These are phyloP conservation scores for Delichon dasypus DNA, from an alignment of 2,797 vertebrate genomes.

Conservation along the genomic window DNA sequence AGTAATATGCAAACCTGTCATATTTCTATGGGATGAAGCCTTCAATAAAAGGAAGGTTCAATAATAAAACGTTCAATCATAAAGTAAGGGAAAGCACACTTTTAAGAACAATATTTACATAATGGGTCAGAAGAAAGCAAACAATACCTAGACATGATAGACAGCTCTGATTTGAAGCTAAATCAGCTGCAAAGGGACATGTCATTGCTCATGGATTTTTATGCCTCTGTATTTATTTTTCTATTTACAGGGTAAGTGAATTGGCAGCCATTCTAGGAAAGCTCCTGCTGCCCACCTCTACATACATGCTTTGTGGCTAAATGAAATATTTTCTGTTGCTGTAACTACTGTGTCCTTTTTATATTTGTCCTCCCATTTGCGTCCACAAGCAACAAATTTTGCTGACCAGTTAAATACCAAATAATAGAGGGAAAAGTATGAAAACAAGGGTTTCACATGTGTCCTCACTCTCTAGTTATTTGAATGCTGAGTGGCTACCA, in stretches of 20 bases:
- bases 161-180: neutral
- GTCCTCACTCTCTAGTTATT: neutral
- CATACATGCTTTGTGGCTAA: neutral
- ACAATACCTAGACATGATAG: neutral
- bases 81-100: neutral
- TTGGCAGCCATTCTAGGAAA: constrained; percentile 9
- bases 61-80: neutral
- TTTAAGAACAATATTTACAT: neutral
- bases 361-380: neutral
- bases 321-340: constrained; percentile 39
- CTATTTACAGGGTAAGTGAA: constrained; percentile 18
- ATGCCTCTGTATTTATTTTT: constrained; percentile 4
- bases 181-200: neutral
- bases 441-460: neutral
- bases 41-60: neutral
- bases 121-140: neutral
- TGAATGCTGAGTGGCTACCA: neutral
- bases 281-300: neutral
- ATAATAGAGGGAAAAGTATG: constrained; percentile 4
- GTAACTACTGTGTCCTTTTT: neutral
- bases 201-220: neutral
- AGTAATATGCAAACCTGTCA: neutral
- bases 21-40: neutral
- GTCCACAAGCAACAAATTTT: neutral
- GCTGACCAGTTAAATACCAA: constrained; percentile 35